A percentile compares a stretch with the other conserved stretches of the same genome.
These are phyloP conservation scores for Xylota segnis DNA, from an alignment of 2,888 invertebrate species.

Conservation along the genomic window DNA sequence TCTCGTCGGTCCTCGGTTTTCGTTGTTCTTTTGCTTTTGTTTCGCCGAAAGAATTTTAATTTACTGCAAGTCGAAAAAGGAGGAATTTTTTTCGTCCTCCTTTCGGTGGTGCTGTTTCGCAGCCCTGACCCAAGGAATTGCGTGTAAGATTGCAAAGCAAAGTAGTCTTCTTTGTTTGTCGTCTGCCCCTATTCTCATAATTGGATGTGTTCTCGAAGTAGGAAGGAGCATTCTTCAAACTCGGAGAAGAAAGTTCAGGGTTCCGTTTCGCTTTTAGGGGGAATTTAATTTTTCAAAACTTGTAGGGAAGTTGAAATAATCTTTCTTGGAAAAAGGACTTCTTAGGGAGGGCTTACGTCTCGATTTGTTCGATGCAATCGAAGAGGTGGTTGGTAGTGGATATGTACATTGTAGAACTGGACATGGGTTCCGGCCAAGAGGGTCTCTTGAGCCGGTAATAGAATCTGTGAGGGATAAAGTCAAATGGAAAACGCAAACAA, in stretches of 20 bases:
- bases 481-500: too few relatives aligned
- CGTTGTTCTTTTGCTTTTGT: conserved; percentile 26
- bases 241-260: not conserved
- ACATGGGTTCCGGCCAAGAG: too few relatives aligned
- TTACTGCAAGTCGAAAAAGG: conserved; percentile 46
- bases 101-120: conserved; percentile 3
- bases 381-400: too few relatives aligned
- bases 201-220: conserved; percentile 7
- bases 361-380: too few relatives aligned
- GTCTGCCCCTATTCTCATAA: conserved; percentile 12
- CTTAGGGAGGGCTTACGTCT: too few relatives aligned
- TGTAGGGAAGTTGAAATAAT: not conserved
- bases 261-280: not conserved
- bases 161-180: conserved; percentile 18
- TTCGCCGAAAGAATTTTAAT: conserved; percentile 63
- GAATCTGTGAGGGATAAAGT: too few relatives aligned
- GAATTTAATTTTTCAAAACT: conserved; percentile 16
- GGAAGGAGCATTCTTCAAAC: not conserved
- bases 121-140: conserved; percentile 35
- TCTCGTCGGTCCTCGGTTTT: not conserved
- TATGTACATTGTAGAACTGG: too few relatives aligned
- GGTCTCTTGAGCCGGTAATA: too few relatives aligned
- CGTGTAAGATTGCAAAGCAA: conserved; percentile 14
- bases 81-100: conserved; percentile 19
- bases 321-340: not conserved